Evolutionary conservation across 2,797 vertebrate genomes (phyloP), one percentile per base, ranked within the genome.

Genomic region (Pagetopsis macropterus): DNA sequence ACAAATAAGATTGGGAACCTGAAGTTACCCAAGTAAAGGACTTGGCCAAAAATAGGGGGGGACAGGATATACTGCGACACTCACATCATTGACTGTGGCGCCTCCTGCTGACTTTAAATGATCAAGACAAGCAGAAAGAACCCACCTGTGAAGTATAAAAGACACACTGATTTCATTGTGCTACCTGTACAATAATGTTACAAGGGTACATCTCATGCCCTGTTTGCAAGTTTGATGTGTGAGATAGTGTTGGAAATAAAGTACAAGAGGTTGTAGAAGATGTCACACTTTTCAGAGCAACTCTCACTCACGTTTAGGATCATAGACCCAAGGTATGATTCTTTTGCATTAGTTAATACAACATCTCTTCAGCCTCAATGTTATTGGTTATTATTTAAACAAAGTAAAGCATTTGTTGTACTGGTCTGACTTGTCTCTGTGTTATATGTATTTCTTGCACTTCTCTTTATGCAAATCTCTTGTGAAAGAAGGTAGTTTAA

Each of bases 1-100:
- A 45, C 31, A 68, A 71, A 48, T 21, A 65, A 77, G 56, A 74
- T 62, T 70, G 40, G 82, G 37, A 48, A 72, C 31, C n/a, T 37
- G 19, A 62, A 37, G 33, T 37, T 37, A 37, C 50, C 63, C 9
- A 37, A 43, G 48, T 57, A 56, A 69, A 74, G 31, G 27, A 75
- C 45, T 17, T 0, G 8, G 17, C n/a, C 16, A n/a, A 56, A 27
- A 50, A 64, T 21, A 49, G 33, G 19, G 2, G 60, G 59, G 64
- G 68, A 37, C 46, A 9, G 51, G 65, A 48, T 59, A 73, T 10
- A 11, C 40, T 62, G 54, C 9, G 56, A 68, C 58, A 63, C 70
- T 56, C 31, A 4, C 27, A 14, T 78, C 33, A 37, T 65, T 65
- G 58, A 55, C 19, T 48, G 33, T 37, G 33, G 37, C 43, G 2